phyloP scores from a whole-genome alignment of 2,797 vertebrate genomes.

The Chlorospingus semifuscus region DNA sequence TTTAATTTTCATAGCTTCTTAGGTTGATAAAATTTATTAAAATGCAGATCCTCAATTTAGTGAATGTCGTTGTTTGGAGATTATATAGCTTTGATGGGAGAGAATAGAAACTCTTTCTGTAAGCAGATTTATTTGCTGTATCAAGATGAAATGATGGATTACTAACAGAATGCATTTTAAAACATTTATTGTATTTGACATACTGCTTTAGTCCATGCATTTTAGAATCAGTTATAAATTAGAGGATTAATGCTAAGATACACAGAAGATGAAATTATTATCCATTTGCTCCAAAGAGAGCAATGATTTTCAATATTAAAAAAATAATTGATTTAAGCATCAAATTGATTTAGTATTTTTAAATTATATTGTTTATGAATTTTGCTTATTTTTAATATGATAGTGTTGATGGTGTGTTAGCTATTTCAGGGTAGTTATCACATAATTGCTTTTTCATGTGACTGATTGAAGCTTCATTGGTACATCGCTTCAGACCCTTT shows the following conservation, averaged over 20 bases:
- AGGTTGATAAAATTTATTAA: neutral
- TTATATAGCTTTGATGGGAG: neutral
- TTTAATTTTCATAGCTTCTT: neutral
- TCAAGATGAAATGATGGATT: slow-evolving; percentile 31
- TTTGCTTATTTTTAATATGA: neutral
- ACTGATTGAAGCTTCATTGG: neutral
- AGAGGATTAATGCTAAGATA: slow-evolving; percentile 22
- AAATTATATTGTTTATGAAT: neutral
- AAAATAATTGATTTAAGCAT: slow-evolving; percentile 12
- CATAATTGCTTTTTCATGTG: neutral
- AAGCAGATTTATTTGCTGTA: slow-evolving; percentile 25
- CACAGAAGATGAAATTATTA: slow-evolving; percentile 34
- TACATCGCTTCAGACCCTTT: neutral
- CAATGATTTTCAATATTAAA: slow-evolving; percentile 45
- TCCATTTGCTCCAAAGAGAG: neutral
- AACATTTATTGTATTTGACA: slow-evolving; percentile 8
- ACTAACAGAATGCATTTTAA: neutral
- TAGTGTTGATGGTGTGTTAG: neutral
- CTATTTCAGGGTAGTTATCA: neutral
- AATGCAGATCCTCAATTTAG: neutral
- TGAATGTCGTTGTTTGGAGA: slow-evolving; percentile 34
- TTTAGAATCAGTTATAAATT: slow-evolving; percentile 44
- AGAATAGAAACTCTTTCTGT: slow-evolving; percentile 29
- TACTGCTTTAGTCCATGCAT: neutral
- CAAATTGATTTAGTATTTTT: slow-evolving; percentile 8